A percentile compares a stretch with the other conserved stretches of the same genome.
Conservation (phyloP, 37 sponge, comb jelly and placozoan species). For the Mnemiopsis leidyi region DNA sequence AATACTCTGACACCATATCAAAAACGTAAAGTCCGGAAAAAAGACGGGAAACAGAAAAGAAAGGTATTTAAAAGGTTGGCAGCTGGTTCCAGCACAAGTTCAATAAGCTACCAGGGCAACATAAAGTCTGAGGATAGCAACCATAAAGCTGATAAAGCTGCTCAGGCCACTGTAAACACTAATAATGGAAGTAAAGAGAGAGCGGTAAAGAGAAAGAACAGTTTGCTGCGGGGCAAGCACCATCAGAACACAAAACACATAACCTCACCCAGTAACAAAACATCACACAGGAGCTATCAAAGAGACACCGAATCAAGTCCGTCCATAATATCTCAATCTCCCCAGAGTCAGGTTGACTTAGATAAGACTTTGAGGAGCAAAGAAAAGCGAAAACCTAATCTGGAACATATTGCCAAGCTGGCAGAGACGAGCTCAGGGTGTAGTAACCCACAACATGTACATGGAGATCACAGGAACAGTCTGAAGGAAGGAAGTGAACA, state of each 20-base stretch:
- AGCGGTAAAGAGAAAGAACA: not conserved
- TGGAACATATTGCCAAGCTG: not conserved
- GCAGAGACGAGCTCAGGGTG: not conserved
- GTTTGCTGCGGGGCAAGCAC: not conserved
- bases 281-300: not conserved
- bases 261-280: not conserved
- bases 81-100: not conserved
- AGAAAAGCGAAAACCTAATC: slow-evolving; percentile 10
- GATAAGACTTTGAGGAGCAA: not conserved
- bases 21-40: not conserved
- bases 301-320: not conserved
- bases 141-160: too few relatives aligned
- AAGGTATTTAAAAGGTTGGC: not conserved
- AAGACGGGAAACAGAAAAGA: not conserved
- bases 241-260: not conserved
- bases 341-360: not conserved
- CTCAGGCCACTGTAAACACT: not conserved
- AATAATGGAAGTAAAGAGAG: not conserved
- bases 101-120: not conserved
- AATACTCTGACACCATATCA: not conserved
- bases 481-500: not conserved
- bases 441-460: not conserved
- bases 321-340: not conserved
- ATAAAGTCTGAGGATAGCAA: not conserved
- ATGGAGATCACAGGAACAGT: not conserved